These are phyloP conservation scores for Sminthurinus signatus DNA, from an alignment of 1,140 invertebrate species.

Conservation along the genomic window DNA sequence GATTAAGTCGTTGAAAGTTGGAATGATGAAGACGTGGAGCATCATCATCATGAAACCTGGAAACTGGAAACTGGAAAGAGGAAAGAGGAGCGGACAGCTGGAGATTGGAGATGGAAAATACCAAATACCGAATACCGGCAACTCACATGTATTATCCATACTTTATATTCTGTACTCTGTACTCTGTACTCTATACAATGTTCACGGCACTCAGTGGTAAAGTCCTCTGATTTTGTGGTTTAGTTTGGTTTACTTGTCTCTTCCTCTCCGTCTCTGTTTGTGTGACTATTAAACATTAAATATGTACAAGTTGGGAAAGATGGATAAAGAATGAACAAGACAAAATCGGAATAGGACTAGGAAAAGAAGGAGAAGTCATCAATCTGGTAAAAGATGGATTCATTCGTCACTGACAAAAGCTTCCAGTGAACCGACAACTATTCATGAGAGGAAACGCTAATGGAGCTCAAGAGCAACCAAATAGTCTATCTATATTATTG, in stretches of 20 bases:
- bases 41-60: neutral
- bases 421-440: neutral
- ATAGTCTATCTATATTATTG: conserved; percentile 11
- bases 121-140: too few relatives aligned
- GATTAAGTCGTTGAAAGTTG: conserved; percentile 3
- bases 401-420: conserved; percentile 13
- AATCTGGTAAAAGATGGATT: conserved; percentile 2
- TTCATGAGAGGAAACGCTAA: conserved; percentile 17
- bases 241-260: neutral
- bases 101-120: too few relatives aligned
- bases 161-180: too few relatives aligned
- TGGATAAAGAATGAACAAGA: too few relatives aligned
- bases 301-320: too few relatives aligned
- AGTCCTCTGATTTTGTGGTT: too few relatives aligned
- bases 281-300: conserved; percentile 8
- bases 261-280: neutral
- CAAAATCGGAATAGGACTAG: too few relatives aligned
- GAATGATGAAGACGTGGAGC: neutral
- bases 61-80: too few relatives aligned
- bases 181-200: too few relatives aligned
- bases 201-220: too few relatives aligned
- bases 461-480: conserved; percentile 13
- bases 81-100: too few relatives aligned
- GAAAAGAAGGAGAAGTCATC: conserved; percentile 3
- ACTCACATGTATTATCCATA: too few relatives aligned